These are phyloP conservation scores for Clostera curtula DNA, from an alignment of 2,888 invertebrate species.

Conservation along the genomic window DNA sequence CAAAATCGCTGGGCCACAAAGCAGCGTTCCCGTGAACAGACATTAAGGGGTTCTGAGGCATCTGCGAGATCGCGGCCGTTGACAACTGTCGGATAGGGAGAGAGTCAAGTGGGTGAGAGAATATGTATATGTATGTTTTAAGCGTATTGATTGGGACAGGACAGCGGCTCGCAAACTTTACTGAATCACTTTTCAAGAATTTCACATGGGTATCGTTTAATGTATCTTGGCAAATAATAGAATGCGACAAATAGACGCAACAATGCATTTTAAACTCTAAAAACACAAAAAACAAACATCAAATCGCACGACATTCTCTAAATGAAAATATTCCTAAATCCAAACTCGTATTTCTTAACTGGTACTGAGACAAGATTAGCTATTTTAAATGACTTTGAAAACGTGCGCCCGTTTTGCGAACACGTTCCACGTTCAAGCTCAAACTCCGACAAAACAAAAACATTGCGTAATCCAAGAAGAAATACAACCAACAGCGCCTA, in stretches of 20 bases:
- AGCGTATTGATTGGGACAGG: background rate
- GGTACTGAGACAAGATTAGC: too few relatives aligned
- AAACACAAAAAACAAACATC: too few relatives aligned
- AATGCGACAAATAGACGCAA: too few relatives aligned
- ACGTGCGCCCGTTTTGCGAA: conserved; percentile 7
- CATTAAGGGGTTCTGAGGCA: conserved; percentile 29
- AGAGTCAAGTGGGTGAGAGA: conserved; percentile 27
- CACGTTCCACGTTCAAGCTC: conserved; percentile 11
- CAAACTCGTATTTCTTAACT: too few relatives aligned
- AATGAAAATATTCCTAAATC: too few relatives aligned
- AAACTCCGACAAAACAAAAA: conserved; percentile 12
- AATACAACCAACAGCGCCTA: conserved; percentile 18
- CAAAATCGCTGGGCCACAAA: conserved; percentile 15
- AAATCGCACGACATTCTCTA: too few relatives aligned
- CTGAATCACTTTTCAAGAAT: too few relatives aligned
- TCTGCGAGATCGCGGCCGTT: conserved; percentile 26
- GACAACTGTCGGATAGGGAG: conserved; percentile 21
- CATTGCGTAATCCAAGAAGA: conserved; percentile 18
- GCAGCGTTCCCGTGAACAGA: conserved; percentile 18
- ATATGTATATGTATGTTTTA: too few relatives aligned
- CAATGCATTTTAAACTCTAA: too few relatives aligned
- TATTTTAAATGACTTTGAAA: conserved; percentile 7
- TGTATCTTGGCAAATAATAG: too few relatives aligned
- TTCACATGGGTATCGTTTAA: too few relatives aligned
- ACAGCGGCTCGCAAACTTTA: background rate